phyloP scores from a whole-genome alignment of 2,797 vertebrate genomes.

The Ara ararauna region DNA sequence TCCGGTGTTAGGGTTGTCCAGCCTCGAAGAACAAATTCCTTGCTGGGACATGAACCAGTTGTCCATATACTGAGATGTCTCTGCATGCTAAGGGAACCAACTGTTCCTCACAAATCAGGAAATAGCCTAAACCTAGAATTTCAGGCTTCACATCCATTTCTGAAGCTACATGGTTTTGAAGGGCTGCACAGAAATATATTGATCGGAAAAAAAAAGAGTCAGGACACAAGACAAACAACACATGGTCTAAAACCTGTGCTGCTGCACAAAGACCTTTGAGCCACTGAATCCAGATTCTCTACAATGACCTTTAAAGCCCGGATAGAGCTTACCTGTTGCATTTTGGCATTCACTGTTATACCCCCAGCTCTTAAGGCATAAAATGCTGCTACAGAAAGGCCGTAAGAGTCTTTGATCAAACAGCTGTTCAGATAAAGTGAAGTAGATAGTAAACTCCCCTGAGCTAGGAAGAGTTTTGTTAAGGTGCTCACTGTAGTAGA shows the following conservation, averaged over 20 bases:
- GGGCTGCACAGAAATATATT: neutral
- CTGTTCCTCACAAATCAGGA: neutral
- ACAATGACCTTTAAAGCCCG: neutral
- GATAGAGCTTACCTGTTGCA: neutral
- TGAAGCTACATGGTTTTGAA: neutral
- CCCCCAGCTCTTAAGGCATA: neutral
- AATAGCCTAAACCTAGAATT: neutral
- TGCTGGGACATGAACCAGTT: neutral
- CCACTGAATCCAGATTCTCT: neutral
- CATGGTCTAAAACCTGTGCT: neutral
- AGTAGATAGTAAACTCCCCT: neutral
- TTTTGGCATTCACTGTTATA: neutral
- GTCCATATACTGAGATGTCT: neutral
- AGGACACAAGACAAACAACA: neutral
- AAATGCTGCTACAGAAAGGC: neutral
- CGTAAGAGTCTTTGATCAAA: neutral
- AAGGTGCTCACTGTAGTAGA: neutral
- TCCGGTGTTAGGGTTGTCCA: neutral
- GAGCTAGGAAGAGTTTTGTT: neutral
- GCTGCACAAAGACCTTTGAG: neutral
- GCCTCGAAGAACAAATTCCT: neutral
- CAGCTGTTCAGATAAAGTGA: neutral
- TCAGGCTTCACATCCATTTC: neutral
- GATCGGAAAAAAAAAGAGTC: neutral
- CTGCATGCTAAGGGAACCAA: neutral